A percentile compares a stretch with the other conserved stretches of the same genome.
phyloP scores from a whole-genome alignment of 2,888 invertebrate genomes.

The Loripinus fragilis region DNA sequence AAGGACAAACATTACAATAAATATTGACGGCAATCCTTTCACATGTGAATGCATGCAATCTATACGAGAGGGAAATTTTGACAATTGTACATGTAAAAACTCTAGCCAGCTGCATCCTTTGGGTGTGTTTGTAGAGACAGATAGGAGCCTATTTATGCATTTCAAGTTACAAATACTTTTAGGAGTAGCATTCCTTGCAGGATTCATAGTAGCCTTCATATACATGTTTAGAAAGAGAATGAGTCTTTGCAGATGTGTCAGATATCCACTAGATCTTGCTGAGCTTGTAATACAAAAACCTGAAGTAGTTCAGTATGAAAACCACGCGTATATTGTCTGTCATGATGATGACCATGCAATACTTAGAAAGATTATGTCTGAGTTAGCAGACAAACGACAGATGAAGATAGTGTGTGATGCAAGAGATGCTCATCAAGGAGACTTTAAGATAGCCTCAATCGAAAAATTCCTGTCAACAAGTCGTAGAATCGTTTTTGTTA shows the following conservation, averaged over 20 bases:
- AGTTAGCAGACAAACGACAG: neutral
- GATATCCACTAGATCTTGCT: neutral
- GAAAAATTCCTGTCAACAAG: neutral
- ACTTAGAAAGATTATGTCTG: neutral
- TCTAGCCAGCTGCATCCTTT: too few species aligned
- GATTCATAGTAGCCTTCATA: neutral
- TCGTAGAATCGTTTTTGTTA: neutral
- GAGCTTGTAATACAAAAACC: neutral
- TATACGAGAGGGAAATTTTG: neutral
- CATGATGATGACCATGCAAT: neutral
- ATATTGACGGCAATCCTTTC: neutral
- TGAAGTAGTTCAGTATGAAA: neutral
- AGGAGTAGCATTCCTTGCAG: too few species aligned
- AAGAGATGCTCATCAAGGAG: neutral
- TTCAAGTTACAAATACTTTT: too few species aligned
- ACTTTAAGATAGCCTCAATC: neutral
- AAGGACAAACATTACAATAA: neutral
- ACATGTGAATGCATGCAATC: conserved; percentile 18
- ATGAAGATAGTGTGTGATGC: neutral
- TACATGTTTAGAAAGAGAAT: neutral
- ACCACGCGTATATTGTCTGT: conserved; percentile 7
- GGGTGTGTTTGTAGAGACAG: too few species aligned
- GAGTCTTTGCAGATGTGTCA: neutral
- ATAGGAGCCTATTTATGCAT: too few species aligned
- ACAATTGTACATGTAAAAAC: conserved; percentile 12